Percentiles rank a stretch among this genome's conserved stretches.
Evolutionary conservation across 2,888 invertebrate species (phyloP).

Genomic region (Auanema sp.): DNA sequence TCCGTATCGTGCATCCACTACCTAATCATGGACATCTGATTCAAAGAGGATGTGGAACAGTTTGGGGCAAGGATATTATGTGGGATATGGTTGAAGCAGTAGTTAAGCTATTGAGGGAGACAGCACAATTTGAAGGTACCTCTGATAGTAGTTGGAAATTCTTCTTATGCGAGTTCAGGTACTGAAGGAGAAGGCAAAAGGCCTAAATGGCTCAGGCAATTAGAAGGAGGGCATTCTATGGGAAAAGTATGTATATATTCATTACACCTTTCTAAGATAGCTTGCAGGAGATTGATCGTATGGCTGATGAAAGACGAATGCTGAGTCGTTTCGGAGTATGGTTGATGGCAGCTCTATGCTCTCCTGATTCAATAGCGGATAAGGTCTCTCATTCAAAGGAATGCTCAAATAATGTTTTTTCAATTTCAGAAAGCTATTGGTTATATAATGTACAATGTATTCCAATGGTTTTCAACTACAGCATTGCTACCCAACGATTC

Average conservation of each 20-base stretch:
- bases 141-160: not conserved
- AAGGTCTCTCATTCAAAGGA: constrained; percentile 35
- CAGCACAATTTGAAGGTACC: constrained; percentile 65
- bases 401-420: not conserved
- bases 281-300: constrained; percentile 58
- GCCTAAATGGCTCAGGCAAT: constrained; percentile 64
- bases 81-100: constrained; percentile 60
- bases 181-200: constrained; percentile 58
- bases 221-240: constrained; percentile 59
- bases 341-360: constrained; percentile 87
- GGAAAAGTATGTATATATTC: constrained; percentile 29
- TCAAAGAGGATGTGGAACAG: constrained; percentile 42
- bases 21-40: constrained; percentile 24
- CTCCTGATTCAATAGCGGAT: constrained; percentile 67
- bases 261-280: too few species aligned
- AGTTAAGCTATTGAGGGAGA: constrained; percentile 80
- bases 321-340: constrained; percentile 94
- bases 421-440: constrained; percentile 73
- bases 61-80: constrained; percentile 48
- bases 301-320: constrained; percentile 83
- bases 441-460: constrained; percentile 88
- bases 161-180: constrained; percentile 8
- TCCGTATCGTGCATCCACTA: constrained; percentile 34
- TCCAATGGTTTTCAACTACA: constrained; percentile 99
- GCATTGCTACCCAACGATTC: constrained; percentile 84